These are phyloP conservation scores for Gnatocerus cornutus DNA, from an alignment of 2,888 invertebrate species.

Conservation along the genomic window DNA sequence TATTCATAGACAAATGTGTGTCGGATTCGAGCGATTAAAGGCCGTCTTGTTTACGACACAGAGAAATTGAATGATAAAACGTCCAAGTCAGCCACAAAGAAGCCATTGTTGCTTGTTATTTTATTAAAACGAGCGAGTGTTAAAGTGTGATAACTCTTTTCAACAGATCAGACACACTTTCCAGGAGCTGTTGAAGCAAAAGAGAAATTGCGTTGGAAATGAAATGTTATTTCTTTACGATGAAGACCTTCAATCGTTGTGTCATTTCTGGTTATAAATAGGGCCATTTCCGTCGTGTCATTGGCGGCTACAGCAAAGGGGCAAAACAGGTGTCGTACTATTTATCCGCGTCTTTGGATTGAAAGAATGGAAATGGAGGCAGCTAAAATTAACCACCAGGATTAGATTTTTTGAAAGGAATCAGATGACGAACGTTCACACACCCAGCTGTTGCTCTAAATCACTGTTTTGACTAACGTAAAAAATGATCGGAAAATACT, in stretches of 20 bases:
- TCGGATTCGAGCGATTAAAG: conserved; percentile 39
- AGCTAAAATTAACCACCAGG: conserved; percentile 15
- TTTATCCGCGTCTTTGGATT: conserved; percentile 23
- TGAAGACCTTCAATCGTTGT: background rate
- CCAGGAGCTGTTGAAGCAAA: background rate
- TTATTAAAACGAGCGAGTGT: conserved; percentile 36
- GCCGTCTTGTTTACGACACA: conserved; percentile 37
- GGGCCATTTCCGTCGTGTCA: conserved; percentile 23
- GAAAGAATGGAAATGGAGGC: conserved; percentile 3
- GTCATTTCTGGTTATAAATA: conserved; percentile 3
- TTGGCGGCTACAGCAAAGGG: conserved; percentile 6
- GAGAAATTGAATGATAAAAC: conserved; percentile 39
- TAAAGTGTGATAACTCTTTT: conserved; percentile 30
- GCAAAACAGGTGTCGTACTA: conserved; percentile 27
- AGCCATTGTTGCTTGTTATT: conserved; percentile 24
- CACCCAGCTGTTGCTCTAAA: background rate
- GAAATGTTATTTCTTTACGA: background rate
- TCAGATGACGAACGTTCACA: background rate
- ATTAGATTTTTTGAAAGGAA: conserved; percentile 9
- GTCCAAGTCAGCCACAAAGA: conserved; percentile 25
- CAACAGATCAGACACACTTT: background rate
- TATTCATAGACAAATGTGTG: conserved; percentile 41
- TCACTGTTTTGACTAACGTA: conserved; percentile 5
- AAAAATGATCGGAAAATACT: background rate
- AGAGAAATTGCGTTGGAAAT: background rate